Conservation (phyloP, 2,113 vertebrate genomes). For the Crocuta crocuta region DNA sequence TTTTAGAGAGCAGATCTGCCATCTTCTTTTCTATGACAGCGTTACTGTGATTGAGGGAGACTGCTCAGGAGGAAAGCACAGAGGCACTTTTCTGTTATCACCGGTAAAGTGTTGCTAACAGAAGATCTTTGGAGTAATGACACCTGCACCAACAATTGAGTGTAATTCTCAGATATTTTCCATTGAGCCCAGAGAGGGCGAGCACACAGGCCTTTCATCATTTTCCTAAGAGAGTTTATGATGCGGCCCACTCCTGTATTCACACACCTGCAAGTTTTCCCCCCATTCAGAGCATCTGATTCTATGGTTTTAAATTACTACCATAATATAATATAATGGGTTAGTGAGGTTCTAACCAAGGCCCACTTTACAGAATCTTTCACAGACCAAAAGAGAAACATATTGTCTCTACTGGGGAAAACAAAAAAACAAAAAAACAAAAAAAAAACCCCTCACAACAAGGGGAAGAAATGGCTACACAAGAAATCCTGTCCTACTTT, state of each 20-base stretch:
- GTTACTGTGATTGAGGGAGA: slow-evolving; percentile 65
- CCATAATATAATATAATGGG: slow-evolving; percentile 65
- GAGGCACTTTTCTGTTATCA: slow-evolving; percentile 61
- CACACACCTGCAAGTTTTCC: slow-evolving; percentile 25
- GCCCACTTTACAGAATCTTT: slow-evolving; percentile 44
- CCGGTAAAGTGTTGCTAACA: slow-evolving; percentile 66
- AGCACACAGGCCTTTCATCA: slow-evolving; percentile 66
- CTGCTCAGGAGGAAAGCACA: slow-evolving; percentile 60
- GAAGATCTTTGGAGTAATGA: slow-evolving; percentile 71
- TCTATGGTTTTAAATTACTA: slow-evolving; percentile 69
- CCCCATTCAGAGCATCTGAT: slow-evolving; percentile 62
- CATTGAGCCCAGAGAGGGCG: slow-evolving; percentile 41
- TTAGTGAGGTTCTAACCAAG: slow-evolving; percentile 47
- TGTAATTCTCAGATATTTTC: slow-evolving; percentile 72
- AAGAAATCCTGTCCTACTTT: slow-evolving; percentile 53
- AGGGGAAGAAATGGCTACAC: slow-evolving; percentile 21
- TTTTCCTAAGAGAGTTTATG: slow-evolving; percentile 59
- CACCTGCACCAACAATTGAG: slow-evolving; percentile 63
- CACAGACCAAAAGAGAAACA: slow-evolving; percentile 34
- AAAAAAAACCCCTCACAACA: background rate
- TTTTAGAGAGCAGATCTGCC: background rate
- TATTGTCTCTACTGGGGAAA: background rate
- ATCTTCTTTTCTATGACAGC: slow-evolving; percentile 10
- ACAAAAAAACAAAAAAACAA: too few species aligned
- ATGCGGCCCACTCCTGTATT: slow-evolving; percentile 22